Conservation (phyloP, 1,140 invertebrate species). For the Diabrotica virgifera region DNA sequence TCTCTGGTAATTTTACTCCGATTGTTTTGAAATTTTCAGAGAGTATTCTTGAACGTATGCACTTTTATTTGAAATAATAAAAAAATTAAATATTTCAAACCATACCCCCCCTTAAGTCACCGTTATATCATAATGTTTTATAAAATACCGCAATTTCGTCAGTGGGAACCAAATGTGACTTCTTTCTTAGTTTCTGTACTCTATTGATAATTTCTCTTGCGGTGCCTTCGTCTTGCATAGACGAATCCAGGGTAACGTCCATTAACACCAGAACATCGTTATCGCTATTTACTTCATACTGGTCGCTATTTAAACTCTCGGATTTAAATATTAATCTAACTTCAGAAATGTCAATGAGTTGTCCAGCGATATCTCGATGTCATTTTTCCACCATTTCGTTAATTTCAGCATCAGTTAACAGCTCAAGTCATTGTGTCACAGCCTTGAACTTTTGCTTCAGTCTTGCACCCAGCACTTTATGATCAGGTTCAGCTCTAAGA, state of each 20-base stretch:
- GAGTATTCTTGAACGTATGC: too few relatives aligned
- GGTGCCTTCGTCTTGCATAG: conserved; percentile 87
- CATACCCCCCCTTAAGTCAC: too few relatives aligned
- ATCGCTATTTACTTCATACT: conserved; percentile 88
- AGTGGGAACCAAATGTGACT: conserved; percentile 87
- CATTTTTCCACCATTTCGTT: conserved; percentile 73
- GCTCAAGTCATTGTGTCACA: conserved; percentile 78
- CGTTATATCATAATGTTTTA: conserved; percentile 61
- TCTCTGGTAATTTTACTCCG: too few relatives aligned
- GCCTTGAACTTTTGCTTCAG: conserved; percentile 88
- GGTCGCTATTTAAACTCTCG: conserved; percentile 54
- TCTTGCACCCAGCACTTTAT: conserved; percentile 79
- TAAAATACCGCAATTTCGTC: conserved; percentile 88
- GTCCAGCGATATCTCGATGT: conserved; percentile 70
- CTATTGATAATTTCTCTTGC: conserved; percentile 95
- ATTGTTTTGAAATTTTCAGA: too few relatives aligned
- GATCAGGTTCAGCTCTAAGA: conserved; percentile 91
- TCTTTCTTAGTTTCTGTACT: conserved; percentile 96
- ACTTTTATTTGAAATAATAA: too few relatives aligned
- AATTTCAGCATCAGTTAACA: conserved; percentile 76
- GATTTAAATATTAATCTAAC: conserved; percentile 81
- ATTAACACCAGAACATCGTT: conserved; percentile 80
- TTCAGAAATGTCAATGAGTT: conserved; percentile 77
- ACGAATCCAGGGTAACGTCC: conserved; percentile 78
- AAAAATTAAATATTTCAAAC: too few relatives aligned